A percentile compares a stretch with the other conserved stretches of the same genome.
Evolutionary conservation across 2,888 invertebrate species (phyloP).

Genomic region (Branchinecta sandiegonensis): DNA sequence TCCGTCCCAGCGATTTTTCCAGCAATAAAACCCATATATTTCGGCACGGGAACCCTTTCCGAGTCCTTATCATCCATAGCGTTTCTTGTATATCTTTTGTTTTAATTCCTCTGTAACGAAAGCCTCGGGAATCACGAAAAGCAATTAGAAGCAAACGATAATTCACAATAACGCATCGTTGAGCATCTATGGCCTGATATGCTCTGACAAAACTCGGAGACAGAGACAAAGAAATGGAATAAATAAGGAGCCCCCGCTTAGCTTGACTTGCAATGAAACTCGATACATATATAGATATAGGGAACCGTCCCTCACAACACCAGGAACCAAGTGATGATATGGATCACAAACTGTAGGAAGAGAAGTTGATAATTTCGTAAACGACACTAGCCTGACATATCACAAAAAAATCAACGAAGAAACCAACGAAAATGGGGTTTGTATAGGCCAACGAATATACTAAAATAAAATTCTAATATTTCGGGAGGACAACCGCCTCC

Average conservation of each 20-base stretch:
- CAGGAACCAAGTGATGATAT: too few relatives aligned
- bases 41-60: slow-evolving; percentile 1
- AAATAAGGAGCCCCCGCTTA: slow-evolving; percentile 1
- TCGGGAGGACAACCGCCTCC: too few relatives aligned
- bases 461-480: too few relatives aligned
- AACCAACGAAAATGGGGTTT: too few relatives aligned
- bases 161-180: slow-evolving; percentile 16
- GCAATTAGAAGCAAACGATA: slow-evolving; percentile 15
- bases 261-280: slow-evolving; percentile 8
- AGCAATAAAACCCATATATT: slow-evolving; percentile 13
- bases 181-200: slow-evolving; percentile 16
- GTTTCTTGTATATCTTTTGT: background rate
- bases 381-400: too few relatives aligned
- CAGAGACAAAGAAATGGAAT: slow-evolving; percentile 11
- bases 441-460: too few relatives aligned
- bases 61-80: slow-evolving; percentile 13
- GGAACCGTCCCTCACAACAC: too few relatives aligned
- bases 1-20: slow-evolving; percentile 11
- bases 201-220: slow-evolving; percentile 13
- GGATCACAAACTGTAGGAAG: too few relatives aligned
- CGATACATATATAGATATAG: too few relatives aligned
- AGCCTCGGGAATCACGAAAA: slow-evolving; percentile 3
- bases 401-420: too few relatives aligned
- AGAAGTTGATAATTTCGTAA: too few relatives aligned
- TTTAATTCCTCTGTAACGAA: slow-evolving; percentile 9